Conservation (phyloP, 2,888 invertebrate species). For the Bibio marci region DNA sequence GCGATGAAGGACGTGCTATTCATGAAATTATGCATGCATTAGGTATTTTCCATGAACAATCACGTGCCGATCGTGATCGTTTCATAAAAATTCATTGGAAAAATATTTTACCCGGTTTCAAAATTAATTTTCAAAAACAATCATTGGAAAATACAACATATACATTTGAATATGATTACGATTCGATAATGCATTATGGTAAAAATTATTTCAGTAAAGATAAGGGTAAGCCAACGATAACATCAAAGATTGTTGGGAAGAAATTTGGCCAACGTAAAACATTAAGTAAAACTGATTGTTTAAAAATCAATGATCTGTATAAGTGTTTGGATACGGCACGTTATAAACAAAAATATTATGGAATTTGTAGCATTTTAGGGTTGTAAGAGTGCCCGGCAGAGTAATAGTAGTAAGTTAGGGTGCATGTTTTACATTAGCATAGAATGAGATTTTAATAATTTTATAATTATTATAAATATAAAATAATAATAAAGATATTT, state of each 20-base stretch:
- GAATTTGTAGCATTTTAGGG: neutral
- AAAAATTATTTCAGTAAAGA: conserved; percentile 42
- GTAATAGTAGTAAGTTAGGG: too few relatives aligned
- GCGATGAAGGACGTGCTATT: conserved; percentile 51
- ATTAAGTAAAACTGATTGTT: conserved; percentile 46
- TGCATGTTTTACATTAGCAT: too few relatives aligned
- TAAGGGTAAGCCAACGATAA: conserved; percentile 42
- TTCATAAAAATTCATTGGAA: conserved; percentile 50
- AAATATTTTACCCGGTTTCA: conserved; percentile 39
- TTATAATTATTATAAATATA: too few relatives aligned
- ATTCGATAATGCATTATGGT: conserved; percentile 67
- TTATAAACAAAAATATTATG: neutral
- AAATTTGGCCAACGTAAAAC: conserved; percentile 44
- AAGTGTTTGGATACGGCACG: conserved; percentile 27
- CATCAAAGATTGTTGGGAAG: conserved; percentile 35
- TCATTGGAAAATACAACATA: conserved; percentile 44
- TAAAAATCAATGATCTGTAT: conserved; percentile 49
- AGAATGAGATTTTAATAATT: too few relatives aligned
- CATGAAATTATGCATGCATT: conserved; percentile 67
- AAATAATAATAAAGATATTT: too few relatives aligned
- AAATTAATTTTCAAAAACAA: conserved; percentile 46
- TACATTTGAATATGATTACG: conserved; percentile 56
- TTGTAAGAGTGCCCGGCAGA: too few relatives aligned
- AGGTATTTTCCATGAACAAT: conserved; percentile 72
- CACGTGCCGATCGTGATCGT: conserved; percentile 51